Conservation (phyloP, 2,113 vertebrate species). For the Lethenteron camtschaticum region DNA sequence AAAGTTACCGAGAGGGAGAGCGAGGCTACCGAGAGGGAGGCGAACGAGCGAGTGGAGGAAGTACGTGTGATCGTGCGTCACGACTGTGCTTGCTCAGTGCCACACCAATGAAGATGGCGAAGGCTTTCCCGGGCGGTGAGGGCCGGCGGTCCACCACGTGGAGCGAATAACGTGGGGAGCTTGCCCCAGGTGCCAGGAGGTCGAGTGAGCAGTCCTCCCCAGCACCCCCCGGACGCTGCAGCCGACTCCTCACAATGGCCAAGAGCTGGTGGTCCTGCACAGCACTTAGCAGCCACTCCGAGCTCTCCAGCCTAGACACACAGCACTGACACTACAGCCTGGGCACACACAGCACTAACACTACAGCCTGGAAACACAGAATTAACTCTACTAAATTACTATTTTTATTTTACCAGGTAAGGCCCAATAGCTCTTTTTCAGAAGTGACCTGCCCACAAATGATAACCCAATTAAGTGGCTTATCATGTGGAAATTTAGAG, state of each 20-base stretch:
- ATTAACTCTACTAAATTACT: too few relatives aligned
- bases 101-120: conserved; percentile 82
- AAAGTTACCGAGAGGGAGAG: not conserved
- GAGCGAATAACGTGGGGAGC: conserved; percentile 58
- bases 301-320: conserved; percentile 17
- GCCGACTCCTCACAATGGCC: conserved; percentile 44
- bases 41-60: too few relatives aligned
- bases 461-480: too few relatives aligned
- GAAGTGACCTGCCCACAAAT: too few relatives aligned
- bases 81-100: too few relatives aligned
- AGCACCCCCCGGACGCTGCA: conserved; percentile 27
- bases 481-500: too few relatives aligned
- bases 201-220: conserved; percentile 30
- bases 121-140: conserved; percentile 37
- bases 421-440: too few relatives aligned
- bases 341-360: too few relatives aligned
- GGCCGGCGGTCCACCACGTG: conserved; percentile 50
- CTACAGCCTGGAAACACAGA: too few relatives aligned
- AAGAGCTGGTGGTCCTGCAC: conserved; percentile 65
- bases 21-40: not conserved
- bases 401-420: too few relatives aligned
- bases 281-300: conserved; percentile 26
- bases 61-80: too few relatives aligned
- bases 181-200: conserved; percentile 36
- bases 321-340: too few relatives aligned